Evolutionary conservation across 2,888 invertebrate genomes (phyloP).

Genomic region (Crepidodera aurea): DNA sequence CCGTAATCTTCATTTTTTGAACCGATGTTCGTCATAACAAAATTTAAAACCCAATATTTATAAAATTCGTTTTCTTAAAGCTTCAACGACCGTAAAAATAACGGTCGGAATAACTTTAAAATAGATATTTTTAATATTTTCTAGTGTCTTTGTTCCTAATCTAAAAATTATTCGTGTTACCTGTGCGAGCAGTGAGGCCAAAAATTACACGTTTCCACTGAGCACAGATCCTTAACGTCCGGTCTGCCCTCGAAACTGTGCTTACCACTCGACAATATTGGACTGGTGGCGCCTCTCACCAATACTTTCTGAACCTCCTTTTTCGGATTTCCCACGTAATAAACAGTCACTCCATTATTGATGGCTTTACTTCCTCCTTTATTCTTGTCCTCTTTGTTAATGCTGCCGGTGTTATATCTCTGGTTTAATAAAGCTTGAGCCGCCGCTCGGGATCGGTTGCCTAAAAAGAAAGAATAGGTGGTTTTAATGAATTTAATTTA

Average conservation of each 20-base stretch:
- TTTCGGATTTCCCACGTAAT: conserved; percentile 55
- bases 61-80: too few relatives aligned
- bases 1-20: too few relatives aligned
- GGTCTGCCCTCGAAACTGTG: conserved; percentile 44
- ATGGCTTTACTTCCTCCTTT: conserved; percentile 50
- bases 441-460: conserved; percentile 64
- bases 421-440: conserved; percentile 61
- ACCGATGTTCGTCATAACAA: too few relatives aligned
- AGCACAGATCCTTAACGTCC: conserved; percentile 59
- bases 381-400: conserved; percentile 44
- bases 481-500: background rate
- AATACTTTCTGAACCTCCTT: conserved; percentile 59
- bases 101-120: too few relatives aligned
- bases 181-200: conserved; percentile 69
- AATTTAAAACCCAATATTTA: too few relatives aligned
- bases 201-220: conserved; percentile 68
- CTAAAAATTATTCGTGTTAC: conserved; percentile 47
- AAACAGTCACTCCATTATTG: conserved; percentile 57
- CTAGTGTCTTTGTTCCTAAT: too few relatives aligned
- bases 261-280: conserved; percentile 53
- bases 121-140: too few relatives aligned
- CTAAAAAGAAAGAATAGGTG: background rate
- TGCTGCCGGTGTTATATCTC: conserved; percentile 53
- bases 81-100: too few relatives aligned
- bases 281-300: conserved; percentile 64